Conservation (phyloP, 2,113 vertebrate species). For the Asarcornis scutulata region DNA sequence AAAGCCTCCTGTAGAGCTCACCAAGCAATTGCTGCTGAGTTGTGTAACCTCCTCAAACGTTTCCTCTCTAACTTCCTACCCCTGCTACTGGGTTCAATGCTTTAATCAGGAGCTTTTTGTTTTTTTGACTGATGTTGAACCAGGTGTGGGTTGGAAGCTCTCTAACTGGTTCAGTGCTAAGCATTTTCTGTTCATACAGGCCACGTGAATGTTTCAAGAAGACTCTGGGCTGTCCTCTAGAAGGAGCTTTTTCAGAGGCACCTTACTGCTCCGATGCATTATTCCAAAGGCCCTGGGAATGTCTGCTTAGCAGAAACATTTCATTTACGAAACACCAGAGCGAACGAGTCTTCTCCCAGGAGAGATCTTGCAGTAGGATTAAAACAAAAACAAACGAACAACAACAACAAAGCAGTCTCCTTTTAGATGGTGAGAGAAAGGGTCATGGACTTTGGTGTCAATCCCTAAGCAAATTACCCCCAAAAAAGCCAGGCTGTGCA, state of each 20-base stretch:
- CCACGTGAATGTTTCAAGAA: background rate
- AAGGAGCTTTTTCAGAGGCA: background rate
- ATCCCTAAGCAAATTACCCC: background rate
- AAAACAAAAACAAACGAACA: fast-evolving
- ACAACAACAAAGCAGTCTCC: background rate
- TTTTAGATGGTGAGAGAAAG: background rate
- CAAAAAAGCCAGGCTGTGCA: background rate
- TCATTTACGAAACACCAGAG: background rate
- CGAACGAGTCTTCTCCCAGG: background rate
- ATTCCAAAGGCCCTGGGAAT: background rate
- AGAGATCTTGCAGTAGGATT: background rate
- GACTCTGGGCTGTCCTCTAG: background rate
- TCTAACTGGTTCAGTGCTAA: background rate
- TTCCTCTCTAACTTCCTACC: background rate
- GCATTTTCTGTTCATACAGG: background rate
- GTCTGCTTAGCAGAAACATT: background rate
- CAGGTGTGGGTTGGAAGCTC: background rate
- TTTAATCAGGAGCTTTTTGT: too few relatives aligned
- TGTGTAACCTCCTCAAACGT: background rate
- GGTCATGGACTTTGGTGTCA: background rate
- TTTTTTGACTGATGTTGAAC: background rate
- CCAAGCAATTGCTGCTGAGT: background rate
- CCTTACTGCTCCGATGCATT: background rate
- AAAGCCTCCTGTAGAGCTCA: background rate
- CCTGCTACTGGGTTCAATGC: background rate